Percentiles rank a stretch among this genome's conserved stretches.
Conservation (phyloP, 2,797 vertebrate genomes). For the Tiaroga cobitis region DNA sequence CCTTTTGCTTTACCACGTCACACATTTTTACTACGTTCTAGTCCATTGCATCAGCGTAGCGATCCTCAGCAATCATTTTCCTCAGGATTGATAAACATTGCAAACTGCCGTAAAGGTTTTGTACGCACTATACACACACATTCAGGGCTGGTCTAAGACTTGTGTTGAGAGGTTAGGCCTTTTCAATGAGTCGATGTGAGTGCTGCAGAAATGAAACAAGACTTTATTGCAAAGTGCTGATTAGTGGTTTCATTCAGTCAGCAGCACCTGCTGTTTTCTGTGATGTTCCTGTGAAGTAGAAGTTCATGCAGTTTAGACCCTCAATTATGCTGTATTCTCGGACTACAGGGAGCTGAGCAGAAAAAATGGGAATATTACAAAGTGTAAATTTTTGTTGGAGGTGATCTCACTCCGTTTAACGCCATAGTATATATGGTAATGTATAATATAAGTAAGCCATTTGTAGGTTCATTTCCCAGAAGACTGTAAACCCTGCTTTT, state of each 20-base stretch:
- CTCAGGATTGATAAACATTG: slow-evolving; percentile 22
- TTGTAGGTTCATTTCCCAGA: background rate
- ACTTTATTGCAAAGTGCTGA: slow-evolving; percentile 57
- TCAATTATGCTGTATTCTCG: slow-evolving; percentile 47
- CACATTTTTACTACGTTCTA: slow-evolving; percentile 1
- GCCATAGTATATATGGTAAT: background rate
- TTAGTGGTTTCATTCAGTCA: slow-evolving; percentile 58
- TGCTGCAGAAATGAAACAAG: slow-evolving; percentile 51
- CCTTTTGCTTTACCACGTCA: slow-evolving; percentile 4
- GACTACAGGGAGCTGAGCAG: slow-evolving; percentile 23
- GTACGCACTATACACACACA: background rate
- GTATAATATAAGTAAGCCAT: background rate
- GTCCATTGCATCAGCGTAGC: slow-evolving; percentile 32
- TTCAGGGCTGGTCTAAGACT: background rate
- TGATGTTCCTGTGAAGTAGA: slow-evolving; percentile 52
- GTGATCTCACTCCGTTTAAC: background rate
- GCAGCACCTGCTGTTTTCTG: slow-evolving; percentile 58
- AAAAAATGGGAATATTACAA: background rate
- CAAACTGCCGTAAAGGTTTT: slow-evolving; percentile 9
- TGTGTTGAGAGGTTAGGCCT: background rate
- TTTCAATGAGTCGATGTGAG: slow-evolving; percentile 30
- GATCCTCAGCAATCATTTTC: slow-evolving; percentile 29
- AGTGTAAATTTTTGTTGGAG: background rate
- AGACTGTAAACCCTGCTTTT: background rate
- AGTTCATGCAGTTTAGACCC: slow-evolving; percentile 37